A percentile compares a stretch with the other conserved stretches of the same genome.
Evolutionary conservation across 1,140 invertebrate genomes (phyloP).

Genomic region (Maniola jurtina): DNA sequence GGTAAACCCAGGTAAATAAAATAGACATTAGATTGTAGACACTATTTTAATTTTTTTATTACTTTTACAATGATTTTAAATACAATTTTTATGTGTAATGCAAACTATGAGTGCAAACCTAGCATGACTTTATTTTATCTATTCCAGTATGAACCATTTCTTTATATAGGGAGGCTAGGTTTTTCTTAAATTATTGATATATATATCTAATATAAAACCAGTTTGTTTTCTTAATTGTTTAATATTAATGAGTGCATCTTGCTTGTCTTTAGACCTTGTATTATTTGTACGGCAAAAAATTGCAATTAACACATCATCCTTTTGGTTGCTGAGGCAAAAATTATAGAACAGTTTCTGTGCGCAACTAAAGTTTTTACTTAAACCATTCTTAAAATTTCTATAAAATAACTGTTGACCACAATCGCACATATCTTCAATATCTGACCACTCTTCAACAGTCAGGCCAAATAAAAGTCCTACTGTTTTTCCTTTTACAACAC

Average conservation of each 20-base stretch:
- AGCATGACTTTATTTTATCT: neutral
- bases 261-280: slow-evolving; percentile 57
- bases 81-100: too few relatives aligned
- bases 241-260: slow-evolving; percentile 57
- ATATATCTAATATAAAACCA: slow-evolving; percentile 48
- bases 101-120: too few relatives aligned
- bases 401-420: slow-evolving; percentile 60
- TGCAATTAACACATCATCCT: slow-evolving; percentile 47
- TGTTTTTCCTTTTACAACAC: slow-evolving; percentile 53
- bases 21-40: too few relatives aligned
- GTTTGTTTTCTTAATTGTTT: slow-evolving; percentile 51
- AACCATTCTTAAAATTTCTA: slow-evolving; percentile 63
- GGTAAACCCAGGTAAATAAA: too few relatives aligned
- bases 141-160: neutral
- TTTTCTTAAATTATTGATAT: slow-evolving; percentile 43
- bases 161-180: neutral
- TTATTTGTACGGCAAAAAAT: slow-evolving; percentile 55
- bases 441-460: slow-evolving; percentile 52
- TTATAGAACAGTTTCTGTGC: slow-evolving; percentile 71
- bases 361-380: slow-evolving; percentile 50
- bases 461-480: slow-evolving; percentile 61
- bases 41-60: too few relatives aligned
- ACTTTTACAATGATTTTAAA: too few relatives aligned
- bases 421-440: slow-evolving; percentile 57
- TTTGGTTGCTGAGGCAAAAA: slow-evolving; percentile 61